Percentiles rank a stretch among this genome's conserved stretches.
Conservation (phyloP, 30 jellyfish, hydroid and myxozoan species). For the Chrysaora quinquecirrha region DNA sequence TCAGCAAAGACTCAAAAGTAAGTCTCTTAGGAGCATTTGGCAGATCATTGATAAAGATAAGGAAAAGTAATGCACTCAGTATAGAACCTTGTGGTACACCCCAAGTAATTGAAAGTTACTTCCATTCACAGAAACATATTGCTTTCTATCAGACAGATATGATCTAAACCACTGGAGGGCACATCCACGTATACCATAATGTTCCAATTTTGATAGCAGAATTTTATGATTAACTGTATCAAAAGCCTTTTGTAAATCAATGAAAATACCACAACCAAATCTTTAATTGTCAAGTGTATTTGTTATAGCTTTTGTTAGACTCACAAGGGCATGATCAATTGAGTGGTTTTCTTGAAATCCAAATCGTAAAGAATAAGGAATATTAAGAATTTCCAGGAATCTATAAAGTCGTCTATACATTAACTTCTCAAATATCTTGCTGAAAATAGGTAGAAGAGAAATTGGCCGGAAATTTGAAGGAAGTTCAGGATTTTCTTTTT, state of each 20-base stretch:
- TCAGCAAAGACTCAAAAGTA: no score
- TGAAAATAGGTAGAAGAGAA: no score
- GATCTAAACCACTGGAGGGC: background rate
- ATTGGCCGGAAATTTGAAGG: background rate
- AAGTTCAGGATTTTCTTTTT: background rate
- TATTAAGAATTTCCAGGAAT: conserved; percentile 28
- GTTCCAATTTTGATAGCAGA: no score
- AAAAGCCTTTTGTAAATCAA: no score
- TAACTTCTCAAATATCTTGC: conserved; percentile 67
- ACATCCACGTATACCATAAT: background rate
- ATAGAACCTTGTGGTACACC: background rate
- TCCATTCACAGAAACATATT: conserved; percentile 12
- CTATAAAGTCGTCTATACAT: conserved; percentile 53
- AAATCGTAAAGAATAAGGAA: conserved; percentile 43
- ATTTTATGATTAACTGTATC: no score
- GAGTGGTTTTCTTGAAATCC: no score
- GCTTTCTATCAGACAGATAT: no score
- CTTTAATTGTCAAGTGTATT: conserved; percentile 50
- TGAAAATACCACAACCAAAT: no score
- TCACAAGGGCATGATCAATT: no score
- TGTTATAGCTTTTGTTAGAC: no score
- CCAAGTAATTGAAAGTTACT: background rate
- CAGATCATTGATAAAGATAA: no score
- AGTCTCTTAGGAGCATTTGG: no score
- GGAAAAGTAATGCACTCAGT: background rate